A percentile compares a stretch with the other conserved stretches of the same genome.
These are phyloP conservation scores for Drosophila koepferae DNA, from an alignment of 2,888 invertebrate species.

Conservation along the genomic window DNA sequence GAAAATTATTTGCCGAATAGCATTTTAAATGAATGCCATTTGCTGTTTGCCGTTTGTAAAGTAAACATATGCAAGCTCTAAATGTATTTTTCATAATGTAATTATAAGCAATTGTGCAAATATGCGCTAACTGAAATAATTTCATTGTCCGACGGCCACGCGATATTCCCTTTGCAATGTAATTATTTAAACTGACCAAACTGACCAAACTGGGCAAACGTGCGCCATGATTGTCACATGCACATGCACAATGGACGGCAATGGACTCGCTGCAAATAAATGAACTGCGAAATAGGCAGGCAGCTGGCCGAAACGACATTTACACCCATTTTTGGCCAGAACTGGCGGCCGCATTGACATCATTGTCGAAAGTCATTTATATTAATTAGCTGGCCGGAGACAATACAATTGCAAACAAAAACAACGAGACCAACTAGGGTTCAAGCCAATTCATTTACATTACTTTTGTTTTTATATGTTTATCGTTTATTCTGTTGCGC, in stretches of 20 bases:
- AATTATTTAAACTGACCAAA: constrained; percentile 65
- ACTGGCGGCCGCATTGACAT: constrained; percentile 56
- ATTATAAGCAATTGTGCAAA: constrained; percentile 62
- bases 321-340: constrained; percentile 45
- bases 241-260: constrained; percentile 25
- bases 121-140: constrained; percentile 59
- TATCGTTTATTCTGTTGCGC: constrained; percentile 9
- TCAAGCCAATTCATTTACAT: constrained; percentile 42
- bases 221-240: constrained; percentile 26
- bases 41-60: constrained; percentile 3
- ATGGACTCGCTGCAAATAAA: constrained; percentile 48
- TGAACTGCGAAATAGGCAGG: constrained; percentile 73
- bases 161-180: constrained; percentile 62
- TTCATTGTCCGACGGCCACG: constrained; percentile 57
- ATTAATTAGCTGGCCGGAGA: constrained; percentile 70
- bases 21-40: constrained; percentile 12
- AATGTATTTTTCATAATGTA: constrained; percentile 65
- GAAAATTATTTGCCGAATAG: constrained; percentile 22
- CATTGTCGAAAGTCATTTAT: constrained; percentile 67
- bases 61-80: constrained; percentile 45
- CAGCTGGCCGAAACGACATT: constrained; percentile 50
- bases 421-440: not conserved
- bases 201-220: not conserved
- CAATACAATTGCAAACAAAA: constrained; percentile 17
- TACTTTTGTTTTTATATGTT: not conserved